These are phyloP conservation scores for Anorthoa munda DNA, from an alignment of 2,888 invertebrate genomes.

Conservation along the genomic window DNA sequence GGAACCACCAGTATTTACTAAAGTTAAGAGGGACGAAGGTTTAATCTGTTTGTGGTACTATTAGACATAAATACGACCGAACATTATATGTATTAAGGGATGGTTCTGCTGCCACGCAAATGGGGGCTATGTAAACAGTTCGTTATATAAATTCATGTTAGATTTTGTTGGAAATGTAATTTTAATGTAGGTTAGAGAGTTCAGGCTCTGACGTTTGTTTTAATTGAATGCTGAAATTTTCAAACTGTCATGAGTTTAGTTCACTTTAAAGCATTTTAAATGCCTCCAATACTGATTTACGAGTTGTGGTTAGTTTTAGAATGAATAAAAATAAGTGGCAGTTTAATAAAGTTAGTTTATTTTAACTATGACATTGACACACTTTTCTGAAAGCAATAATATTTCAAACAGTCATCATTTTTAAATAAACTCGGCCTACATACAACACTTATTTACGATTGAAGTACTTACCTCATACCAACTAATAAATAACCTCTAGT, in stretches of 20 bases:
- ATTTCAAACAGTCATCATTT: constrained; percentile 3
- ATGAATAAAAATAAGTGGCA: background rate
- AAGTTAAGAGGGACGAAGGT: constrained; percentile 71
- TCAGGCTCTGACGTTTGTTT: constrained; percentile 36
- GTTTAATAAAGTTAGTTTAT: background rate
- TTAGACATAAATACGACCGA: constrained; percentile 67
- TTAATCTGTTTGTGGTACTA: constrained; percentile 71
- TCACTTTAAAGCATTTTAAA: constrained; percentile 5
- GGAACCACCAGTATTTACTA: constrained; percentile 69
- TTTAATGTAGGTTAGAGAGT: constrained; percentile 47
- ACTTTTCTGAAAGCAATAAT: constrained; percentile 15
- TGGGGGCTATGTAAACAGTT: constrained; percentile 52
- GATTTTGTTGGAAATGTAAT: constrained; percentile 61
- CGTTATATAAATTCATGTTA: constrained; percentile 50
- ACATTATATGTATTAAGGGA: constrained; percentile 66
- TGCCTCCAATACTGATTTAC: background rate
- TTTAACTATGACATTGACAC: constrained; percentile 24
- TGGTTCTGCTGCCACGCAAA: constrained; percentile 49
- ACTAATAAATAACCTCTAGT: constrained; percentile 46
- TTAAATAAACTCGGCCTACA: constrained; percentile 28
- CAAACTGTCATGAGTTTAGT: constrained; percentile 38
- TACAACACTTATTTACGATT: constrained; percentile 1
- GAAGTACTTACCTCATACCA: constrained; percentile 22
- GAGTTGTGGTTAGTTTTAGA: background rate
- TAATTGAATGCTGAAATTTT: constrained; percentile 43